phyloP scores from a whole-genome alignment of 2,888 invertebrate genomes.

The Seira musarum region DNA sequence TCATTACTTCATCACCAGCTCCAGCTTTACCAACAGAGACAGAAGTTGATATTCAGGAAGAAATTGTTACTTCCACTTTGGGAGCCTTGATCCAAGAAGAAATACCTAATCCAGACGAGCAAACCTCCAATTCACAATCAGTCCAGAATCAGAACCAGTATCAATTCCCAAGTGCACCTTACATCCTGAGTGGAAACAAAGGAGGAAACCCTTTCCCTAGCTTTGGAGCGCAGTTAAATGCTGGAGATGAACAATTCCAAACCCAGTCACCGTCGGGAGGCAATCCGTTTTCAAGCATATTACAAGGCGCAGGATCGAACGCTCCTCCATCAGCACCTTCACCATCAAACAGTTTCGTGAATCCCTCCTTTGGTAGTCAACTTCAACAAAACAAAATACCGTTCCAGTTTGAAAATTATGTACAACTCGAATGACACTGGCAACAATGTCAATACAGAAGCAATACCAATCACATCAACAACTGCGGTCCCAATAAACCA shows the following conservation, averaged over 20 bases:
- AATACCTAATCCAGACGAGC: neutral
- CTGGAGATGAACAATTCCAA: neutral
- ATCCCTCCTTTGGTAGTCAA: neutral
- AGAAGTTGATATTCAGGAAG: neutral
- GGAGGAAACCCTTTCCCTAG: too few species aligned
- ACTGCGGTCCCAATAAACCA: neutral
- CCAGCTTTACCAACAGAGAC: conserved; percentile 11
- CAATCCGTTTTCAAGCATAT: neutral
- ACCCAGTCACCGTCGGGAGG: too few species aligned
- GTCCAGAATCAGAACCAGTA: neutral
- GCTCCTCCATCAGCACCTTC: neutral
- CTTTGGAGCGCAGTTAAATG: neutral
- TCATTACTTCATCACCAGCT: neutral
- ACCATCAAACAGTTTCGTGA: neutral
- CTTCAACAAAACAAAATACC: neutral
- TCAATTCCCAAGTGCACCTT: neutral
- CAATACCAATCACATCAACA: neutral
- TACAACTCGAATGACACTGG: neutral
- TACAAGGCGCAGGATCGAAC: neutral
- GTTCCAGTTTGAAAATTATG: conserved; percentile 1
- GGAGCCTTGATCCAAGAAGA: neutral
- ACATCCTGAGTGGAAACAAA: too few species aligned
- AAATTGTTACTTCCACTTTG: neutral
- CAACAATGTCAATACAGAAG: neutral
- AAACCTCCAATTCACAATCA: too few species aligned